Conservation (phyloP, 2,797 vertebrate genomes). For the Pangasius sanitwongsei region DNA sequence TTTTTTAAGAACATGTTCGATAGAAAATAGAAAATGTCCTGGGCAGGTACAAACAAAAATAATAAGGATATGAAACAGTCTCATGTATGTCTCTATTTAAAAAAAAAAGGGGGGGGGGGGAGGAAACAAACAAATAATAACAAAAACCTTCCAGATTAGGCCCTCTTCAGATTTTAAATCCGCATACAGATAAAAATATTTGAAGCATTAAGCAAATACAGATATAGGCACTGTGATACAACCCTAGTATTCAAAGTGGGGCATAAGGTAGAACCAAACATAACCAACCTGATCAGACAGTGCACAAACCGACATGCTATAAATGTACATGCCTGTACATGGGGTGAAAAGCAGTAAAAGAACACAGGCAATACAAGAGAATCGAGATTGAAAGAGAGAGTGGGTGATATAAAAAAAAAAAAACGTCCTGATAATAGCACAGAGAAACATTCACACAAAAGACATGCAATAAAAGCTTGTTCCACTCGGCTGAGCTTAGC, state of each 20-base stretch:
- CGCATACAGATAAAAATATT: neutral
- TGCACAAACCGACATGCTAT: neutral
- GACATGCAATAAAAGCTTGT: constrained; percentile 35
- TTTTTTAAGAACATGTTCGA: neutral
- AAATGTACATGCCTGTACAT: neutral
- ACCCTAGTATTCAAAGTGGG: neutral
- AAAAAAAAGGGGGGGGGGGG: neutral
- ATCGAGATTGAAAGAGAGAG: neutral
- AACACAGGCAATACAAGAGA: neutral
- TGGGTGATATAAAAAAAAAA: neutral
- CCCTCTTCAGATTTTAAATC: neutral
- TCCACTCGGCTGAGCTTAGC: constrained; percentile 31
- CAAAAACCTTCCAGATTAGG: too few species aligned
- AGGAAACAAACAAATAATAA: neutral
- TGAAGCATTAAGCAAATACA: neutral
- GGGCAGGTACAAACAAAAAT: neutral
- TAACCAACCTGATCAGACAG: neutral
- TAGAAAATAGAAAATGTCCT: neutral
- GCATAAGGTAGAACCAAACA: neutral
- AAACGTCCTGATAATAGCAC: constrained; percentile 15
- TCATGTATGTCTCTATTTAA: neutral
- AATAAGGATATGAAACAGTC: too few species aligned
- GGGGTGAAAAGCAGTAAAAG: neutral
- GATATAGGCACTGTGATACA: neutral
- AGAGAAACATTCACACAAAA: constrained; percentile 12